A percentile compares a stretch with the other conserved stretches of the same genome.
These are phyloP conservation scores for Syngnathus floridae DNA, from an alignment of 2,113 vertebrate genomes.

Conservation along the genomic window DNA sequence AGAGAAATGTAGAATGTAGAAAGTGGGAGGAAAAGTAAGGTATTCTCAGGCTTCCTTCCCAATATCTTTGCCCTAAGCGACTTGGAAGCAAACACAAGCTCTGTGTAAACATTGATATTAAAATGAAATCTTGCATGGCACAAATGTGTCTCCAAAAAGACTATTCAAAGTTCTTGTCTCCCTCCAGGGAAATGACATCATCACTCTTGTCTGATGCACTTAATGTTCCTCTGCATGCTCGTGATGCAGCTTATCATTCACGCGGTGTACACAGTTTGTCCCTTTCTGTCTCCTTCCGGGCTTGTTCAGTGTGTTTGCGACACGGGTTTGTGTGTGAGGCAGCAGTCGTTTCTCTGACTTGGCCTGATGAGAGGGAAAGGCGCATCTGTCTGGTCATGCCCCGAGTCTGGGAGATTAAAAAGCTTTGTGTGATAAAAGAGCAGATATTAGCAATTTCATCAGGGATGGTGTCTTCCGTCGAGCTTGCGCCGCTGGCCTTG, in stretches of 20 bases:
- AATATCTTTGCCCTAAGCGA: conserved; percentile 21
- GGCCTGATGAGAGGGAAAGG: conserved; percentile 40
- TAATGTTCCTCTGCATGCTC: conserved; percentile 19
- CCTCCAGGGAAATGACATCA: conserved; percentile 8
- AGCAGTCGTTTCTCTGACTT: conserved; percentile 45
- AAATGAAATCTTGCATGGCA: conserved; percentile 7
- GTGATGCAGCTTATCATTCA: conserved; percentile 49
- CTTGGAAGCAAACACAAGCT: conserved; percentile 8
- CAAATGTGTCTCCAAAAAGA: neutral
- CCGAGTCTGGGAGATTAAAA: conserved; percentile 37
- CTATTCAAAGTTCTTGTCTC: conserved; percentile 1
- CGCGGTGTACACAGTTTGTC: conserved; percentile 48
- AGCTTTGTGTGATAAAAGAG: conserved; percentile 42
- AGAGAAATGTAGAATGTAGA: conserved; percentile 38
- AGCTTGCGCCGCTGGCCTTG: conserved; percentile 12
- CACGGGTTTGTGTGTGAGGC: conserved; percentile 53
- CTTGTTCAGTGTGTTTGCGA: conserved; percentile 56
- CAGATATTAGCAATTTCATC: conserved; percentile 36
- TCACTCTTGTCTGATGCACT: conserved; percentile 14
- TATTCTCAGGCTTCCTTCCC: conserved; percentile 12
- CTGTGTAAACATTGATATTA: conserved; percentile 3
- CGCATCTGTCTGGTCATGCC: conserved; percentile 41
- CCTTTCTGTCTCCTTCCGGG: conserved; percentile 37
- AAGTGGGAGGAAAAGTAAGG: conserved; percentile 32
- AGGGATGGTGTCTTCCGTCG: conserved; percentile 17